Evolutionary conservation across 2,113 vertebrate species (phyloP).

Genomic region (Actinemys pallida): DNA sequence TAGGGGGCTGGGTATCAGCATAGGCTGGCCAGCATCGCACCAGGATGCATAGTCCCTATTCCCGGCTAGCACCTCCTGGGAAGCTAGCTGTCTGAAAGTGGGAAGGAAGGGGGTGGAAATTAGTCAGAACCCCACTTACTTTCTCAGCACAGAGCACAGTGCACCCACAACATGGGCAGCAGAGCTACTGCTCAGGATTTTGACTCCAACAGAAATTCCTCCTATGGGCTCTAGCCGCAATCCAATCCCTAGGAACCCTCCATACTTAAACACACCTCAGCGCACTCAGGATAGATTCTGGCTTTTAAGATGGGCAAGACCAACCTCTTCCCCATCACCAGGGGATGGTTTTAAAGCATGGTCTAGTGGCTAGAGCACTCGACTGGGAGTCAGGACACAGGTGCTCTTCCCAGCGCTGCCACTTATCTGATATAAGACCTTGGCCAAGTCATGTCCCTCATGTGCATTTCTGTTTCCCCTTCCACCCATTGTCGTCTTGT

Average conservation of each 20-base stretch:
- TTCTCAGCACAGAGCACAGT: background rate
- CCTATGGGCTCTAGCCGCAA: background rate
- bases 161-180: fast-evolving
- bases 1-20: fast-evolving
- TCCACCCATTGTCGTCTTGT: background rate
- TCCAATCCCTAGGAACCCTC: background rate
- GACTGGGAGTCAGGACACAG: background rate
- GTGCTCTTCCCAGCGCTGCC: background rate
- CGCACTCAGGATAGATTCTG: background rate
- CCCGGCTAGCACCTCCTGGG: background rate
- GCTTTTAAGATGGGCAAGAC: background rate
- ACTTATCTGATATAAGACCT: background rate
- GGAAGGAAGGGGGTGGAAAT: background rate
- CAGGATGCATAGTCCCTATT: background rate
- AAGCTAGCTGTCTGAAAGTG: background rate
- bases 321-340: background rate
- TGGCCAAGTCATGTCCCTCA: background rate
- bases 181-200: background rate
- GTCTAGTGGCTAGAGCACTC: background rate
- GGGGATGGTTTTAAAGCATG: background rate
- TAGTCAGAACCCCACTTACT: background rate
- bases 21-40: background rate
- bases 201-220: background rate
- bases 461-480: background rate
- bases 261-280: background rate